Conservation (phyloP, 2,888 invertebrate species). For the Apodemia zela region DNA sequence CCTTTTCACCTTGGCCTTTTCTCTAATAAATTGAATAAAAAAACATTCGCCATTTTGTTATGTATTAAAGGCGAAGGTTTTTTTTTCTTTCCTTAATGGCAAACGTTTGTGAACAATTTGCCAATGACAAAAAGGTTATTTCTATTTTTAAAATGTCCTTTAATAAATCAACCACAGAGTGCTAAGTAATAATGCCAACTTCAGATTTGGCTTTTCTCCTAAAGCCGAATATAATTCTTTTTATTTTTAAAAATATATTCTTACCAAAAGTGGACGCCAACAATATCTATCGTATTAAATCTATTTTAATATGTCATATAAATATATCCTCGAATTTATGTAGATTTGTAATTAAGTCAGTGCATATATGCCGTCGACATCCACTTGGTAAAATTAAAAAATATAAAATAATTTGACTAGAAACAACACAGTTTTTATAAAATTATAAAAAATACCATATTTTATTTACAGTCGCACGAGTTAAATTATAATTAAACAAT, state of each 20-base stretch:
- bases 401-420: conserved; percentile 75
- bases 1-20: neutral
- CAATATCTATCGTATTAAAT: conserved; percentile 22
- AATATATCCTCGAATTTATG: conserved; percentile 30
- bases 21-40: neutral
- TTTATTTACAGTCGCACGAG: conserved; percentile 68
- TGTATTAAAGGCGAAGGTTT: neutral
- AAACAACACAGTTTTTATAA: conserved; percentile 61
- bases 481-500: conserved; percentile 33
- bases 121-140: too few species aligned
- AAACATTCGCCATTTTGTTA: conserved; percentile 5
- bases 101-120: too few species aligned
- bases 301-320: conserved; percentile 31
- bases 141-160: neutral
- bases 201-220: conserved; percentile 67
- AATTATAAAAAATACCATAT: conserved; percentile 53
- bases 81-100: too few species aligned
- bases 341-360: conserved; percentile 22
- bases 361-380: conserved; percentile 37
- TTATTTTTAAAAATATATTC: conserved; percentile 53
- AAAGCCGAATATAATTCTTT: conserved; percentile 74
- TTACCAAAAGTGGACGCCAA: conserved; percentile 56
- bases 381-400: conserved; percentile 54
- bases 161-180: conserved; percentile 27
- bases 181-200: conserved; percentile 47